A percentile compares a stretch with the other conserved stretches of the same genome.
Evolutionary conservation across 2,113 vertebrate species (phyloP).

Genomic region (Phyllostomus hastatus): DNA sequence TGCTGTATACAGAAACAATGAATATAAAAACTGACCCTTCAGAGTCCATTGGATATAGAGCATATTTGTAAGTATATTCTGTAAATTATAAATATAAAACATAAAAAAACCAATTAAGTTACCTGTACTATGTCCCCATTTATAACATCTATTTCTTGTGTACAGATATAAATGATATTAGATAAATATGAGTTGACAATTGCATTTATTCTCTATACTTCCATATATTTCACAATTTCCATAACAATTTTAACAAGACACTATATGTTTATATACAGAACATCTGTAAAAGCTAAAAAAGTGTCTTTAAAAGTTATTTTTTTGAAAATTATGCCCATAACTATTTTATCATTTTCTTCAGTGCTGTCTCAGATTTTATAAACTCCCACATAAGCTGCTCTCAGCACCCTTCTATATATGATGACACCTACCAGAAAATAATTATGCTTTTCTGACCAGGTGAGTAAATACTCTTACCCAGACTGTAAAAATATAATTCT

Average conservation of each 20-base stretch:
- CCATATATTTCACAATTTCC: neutral
- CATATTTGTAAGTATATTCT: slow-evolving; percentile 4
- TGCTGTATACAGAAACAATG: neutral
- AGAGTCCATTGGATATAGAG: neutral
- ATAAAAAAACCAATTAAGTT: neutral
- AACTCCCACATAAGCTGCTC: neutral
- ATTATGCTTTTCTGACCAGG: neutral
- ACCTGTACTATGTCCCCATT: neutral
- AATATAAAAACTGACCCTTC: slow-evolving; percentile 5
- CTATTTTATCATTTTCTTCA: slow-evolving; percentile 1
- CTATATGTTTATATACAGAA: neutral
- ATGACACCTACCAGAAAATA: slow-evolving; percentile 26
- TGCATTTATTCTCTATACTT: neutral
- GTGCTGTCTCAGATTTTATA: neutral
- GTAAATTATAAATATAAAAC: neutral
- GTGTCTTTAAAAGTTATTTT: neutral
- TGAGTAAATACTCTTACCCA: neutral
- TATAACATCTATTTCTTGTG: neutral
- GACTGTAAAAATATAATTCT: neutral
- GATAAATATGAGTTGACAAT: neutral
- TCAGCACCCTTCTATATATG: neutral
- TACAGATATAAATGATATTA: neutral
- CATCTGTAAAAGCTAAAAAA: neutral
- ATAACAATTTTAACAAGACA: neutral
- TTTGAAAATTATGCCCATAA: neutral